phyloP scores from a whole-genome alignment of 2,113 vertebrate species.

The Eptesicus fuscus region DNA sequence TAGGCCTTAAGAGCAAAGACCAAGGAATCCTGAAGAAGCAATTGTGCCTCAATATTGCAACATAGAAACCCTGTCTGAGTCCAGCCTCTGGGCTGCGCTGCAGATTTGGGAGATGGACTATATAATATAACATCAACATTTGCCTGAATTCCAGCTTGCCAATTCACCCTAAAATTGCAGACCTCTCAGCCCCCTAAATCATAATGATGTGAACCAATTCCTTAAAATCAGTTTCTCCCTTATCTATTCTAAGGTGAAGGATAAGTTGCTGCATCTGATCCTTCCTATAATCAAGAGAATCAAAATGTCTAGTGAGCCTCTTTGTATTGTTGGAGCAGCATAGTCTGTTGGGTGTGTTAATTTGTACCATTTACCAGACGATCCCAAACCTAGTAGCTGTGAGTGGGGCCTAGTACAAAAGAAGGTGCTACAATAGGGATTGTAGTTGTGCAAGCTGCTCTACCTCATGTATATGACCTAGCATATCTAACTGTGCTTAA shows the following conservation, averaged over 20 bases:
- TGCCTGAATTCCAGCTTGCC: neutral
- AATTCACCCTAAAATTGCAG: neutral
- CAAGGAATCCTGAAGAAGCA: neutral
- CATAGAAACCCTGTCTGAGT: neutral
- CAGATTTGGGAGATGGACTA: neutral
- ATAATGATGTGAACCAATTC: neutral
- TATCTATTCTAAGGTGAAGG: neutral
- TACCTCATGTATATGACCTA: neutral
- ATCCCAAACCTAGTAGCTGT: neutral
- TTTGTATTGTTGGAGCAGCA: neutral
- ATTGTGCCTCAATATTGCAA: neutral
- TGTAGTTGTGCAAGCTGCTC: neutral
- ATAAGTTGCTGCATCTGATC: neutral
- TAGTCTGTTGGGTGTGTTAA: neutral
- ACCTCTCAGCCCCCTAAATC: neutral
- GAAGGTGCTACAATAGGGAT: neutral
- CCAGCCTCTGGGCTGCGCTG: neutral
- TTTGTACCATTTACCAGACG: neutral
- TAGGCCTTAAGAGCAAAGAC: neutral
- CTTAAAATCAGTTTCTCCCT: neutral
- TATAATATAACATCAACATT: neutral
- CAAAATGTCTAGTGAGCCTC: neutral
- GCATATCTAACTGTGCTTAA: neutral
- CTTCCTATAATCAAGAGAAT: neutral
- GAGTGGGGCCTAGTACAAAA: neutral